These are phyloP conservation scores for Trachelus troglodyta DNA, from an alignment of 2,888 invertebrate species.

Conservation along the genomic window DNA sequence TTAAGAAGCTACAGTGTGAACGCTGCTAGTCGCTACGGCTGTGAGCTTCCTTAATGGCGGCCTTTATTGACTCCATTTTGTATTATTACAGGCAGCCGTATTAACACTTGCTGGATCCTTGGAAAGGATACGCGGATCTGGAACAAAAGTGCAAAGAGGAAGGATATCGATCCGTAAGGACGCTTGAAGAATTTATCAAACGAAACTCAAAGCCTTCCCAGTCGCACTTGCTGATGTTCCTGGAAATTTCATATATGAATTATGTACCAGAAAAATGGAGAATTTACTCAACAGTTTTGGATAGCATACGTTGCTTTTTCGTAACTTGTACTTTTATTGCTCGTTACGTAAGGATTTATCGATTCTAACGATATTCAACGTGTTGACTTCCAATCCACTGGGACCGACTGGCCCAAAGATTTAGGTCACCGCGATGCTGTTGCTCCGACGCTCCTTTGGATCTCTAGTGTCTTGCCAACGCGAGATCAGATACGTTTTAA, in stretches of 20 bases:
- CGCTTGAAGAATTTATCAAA: rapidly evolving
- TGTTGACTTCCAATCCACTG: constrained; percentile 8
- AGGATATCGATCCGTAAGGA: neutral
- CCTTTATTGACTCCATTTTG: neutral
- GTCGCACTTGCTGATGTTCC: too few species aligned
- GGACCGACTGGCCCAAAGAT: constrained; percentile 52
- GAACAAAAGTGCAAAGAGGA: neutral
- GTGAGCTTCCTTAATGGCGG: neutral
- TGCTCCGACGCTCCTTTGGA: neutral
- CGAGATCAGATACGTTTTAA: neutral
- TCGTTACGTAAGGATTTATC: neutral
- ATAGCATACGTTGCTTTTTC: too few species aligned
- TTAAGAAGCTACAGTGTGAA: constrained; percentile 39
- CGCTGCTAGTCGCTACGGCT: neutral
- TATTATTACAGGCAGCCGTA: neutral
- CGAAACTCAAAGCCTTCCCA: neutral
- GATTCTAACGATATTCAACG: neutral
- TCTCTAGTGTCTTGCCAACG: neutral
- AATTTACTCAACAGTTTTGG: neutral
- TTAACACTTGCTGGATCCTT: neutral
- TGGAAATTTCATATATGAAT: neutral
- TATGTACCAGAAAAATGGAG: neutral
- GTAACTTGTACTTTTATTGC: neutral
- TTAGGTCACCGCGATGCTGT: constrained; percentile 46
- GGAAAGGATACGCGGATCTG: neutral